Evolutionary conservation across 2,113 vertebrate species (phyloP).

Genomic region (Ellobius talpinus): DNA sequence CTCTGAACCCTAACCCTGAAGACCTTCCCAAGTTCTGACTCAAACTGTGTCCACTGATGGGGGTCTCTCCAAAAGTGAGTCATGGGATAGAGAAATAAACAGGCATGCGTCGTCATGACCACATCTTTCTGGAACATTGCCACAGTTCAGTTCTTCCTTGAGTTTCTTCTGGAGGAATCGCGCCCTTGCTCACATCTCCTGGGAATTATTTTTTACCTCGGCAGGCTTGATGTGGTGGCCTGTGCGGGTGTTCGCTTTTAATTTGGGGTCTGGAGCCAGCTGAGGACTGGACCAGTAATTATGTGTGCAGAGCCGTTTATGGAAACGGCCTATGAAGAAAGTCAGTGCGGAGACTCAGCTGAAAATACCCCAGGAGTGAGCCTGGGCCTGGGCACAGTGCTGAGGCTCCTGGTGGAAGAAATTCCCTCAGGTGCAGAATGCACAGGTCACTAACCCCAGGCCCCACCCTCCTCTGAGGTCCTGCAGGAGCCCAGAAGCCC

Average conservation of each 20-base stretch:
- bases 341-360: neutral
- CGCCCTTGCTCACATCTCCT: slow-evolving; percentile 52
- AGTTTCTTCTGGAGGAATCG: neutral
- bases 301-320: slow-evolving; percentile 67
- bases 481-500: neutral
- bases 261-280: slow-evolving; percentile 64
- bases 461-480: neutral
- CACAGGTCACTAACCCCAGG: neutral
- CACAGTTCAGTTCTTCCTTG: slow-evolving; percentile 17
- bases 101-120: neutral
- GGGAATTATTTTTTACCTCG: neutral
- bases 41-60: neutral
- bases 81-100: neutral
- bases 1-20: neutral
- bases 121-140: slow-evolving; percentile 32
- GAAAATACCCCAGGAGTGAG: slow-evolving; percentile 25
- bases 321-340: slow-evolving; percentile 26
- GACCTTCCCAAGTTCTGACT: neutral
- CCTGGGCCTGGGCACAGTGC: neutral
- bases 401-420: slow-evolving; percentile 45
- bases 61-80: neutral
- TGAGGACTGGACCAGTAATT: slow-evolving; percentile 59
- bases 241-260: slow-evolving; percentile 70
- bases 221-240: slow-evolving; percentile 61
- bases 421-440: neutral